Conservation (phyloP, 2,113 vertebrate species). For the Ictalurus punctatus region DNA sequence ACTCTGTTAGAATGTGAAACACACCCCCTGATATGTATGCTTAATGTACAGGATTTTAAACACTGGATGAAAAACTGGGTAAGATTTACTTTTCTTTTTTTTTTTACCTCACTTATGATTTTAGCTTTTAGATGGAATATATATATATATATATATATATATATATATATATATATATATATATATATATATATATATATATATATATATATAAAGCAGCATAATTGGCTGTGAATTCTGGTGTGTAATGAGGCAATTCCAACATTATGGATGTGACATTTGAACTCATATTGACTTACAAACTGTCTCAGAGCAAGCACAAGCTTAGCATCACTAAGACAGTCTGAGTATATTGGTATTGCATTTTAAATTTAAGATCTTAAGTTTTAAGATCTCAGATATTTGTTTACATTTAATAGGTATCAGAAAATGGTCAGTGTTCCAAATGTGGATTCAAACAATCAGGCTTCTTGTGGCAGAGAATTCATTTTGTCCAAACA, state of each 20-base stretch:
- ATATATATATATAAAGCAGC: not conserved
- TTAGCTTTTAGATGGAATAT: not conserved
- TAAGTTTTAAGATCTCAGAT: not conserved
- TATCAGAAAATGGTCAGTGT: not conserved
- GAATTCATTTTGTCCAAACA: too few relatives aligned
- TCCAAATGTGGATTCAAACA: not conserved
- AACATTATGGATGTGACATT: conserved; percentile 22
- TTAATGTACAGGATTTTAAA: not conserved
- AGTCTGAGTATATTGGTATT: not conserved
- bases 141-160: too few relatives aligned
- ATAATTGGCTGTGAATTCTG: not conserved
- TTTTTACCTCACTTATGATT: not conserved
- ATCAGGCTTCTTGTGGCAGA: not conserved
- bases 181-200: too few relatives aligned
- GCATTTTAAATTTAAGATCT: too few relatives aligned
- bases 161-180: too few relatives aligned
- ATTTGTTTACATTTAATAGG: not conserved
- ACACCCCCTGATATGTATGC: not conserved
- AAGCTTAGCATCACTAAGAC: not conserved
- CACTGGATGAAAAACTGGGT: not conserved
- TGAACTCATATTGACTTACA: not conserved
- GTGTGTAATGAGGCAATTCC: conserved; percentile 11
- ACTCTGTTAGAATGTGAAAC: not conserved
- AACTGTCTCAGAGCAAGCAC: not conserved
- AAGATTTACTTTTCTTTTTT: not conserved